Evolutionary conservation across 2,888 invertebrate genomes (phyloP).

Genomic region (Meliscaeva auricollis): DNA sequence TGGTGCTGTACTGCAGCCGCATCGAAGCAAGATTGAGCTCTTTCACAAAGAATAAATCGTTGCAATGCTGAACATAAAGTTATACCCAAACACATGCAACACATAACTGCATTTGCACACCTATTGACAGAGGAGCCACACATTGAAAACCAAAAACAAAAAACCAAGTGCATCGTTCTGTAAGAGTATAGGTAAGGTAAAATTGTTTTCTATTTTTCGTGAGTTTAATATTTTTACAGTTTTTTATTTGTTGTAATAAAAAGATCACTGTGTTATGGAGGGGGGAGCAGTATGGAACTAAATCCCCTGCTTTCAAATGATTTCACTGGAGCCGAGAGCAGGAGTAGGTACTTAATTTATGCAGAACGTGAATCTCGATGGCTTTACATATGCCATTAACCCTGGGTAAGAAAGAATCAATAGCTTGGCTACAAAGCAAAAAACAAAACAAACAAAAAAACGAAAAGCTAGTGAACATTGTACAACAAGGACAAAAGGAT

Average conservation of each 20-base stretch:
- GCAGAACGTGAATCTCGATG: conserved; percentile 34
- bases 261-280: too few relatives aligned
- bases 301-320: conserved; percentile 17
- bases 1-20: not conserved
- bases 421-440: conserved; percentile 15
- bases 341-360: conserved; percentile 49
- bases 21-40: conserved; percentile 46
- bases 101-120: not conserved
- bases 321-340: conserved; percentile 2
- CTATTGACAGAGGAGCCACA: not conserved
- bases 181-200: not conserved
- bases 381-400: conserved; percentile 67
- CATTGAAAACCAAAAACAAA: conserved; percentile 15
- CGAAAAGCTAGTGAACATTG: too few relatives aligned
- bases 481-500: conserved; percentile 10
- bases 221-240: not conserved
- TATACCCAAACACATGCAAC: not conserved
- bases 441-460: too few relatives aligned
- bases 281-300: conserved; percentile 7
- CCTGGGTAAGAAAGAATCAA: conserved; percentile 36
- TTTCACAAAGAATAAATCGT: conserved; percentile 60
- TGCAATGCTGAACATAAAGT: conserved; percentile 18
- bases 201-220: conserved; percentile 14
- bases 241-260: too few relatives aligned
- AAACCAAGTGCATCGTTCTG: not conserved